A percentile compares a stretch with the other conserved stretches of the same genome.
These are phyloP conservation scores for Ariopsis seemanni DNA, from an alignment of 2,113 vertebrate genomes.

Conservation along the genomic window DNA sequence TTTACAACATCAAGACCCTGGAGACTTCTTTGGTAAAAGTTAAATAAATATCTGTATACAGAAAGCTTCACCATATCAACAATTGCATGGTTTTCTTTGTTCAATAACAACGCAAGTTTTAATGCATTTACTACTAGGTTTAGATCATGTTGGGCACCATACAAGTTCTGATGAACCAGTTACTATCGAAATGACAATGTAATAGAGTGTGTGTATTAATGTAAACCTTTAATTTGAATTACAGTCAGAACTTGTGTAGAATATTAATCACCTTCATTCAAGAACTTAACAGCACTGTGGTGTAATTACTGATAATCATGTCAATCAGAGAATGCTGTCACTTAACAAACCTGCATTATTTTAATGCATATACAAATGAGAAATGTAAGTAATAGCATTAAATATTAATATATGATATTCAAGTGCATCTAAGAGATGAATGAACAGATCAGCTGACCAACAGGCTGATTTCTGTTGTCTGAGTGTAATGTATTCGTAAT, in stretches of 20 bases:
- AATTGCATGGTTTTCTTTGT: not conserved
- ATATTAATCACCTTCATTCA: not conserved
- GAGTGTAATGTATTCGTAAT: conserved; percentile 35
- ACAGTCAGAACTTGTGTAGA: not conserved
- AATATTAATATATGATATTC: not conserved
- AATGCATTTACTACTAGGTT: not conserved
- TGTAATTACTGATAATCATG: conserved; percentile 71
- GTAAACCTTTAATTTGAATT: not conserved
- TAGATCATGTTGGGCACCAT: not conserved
- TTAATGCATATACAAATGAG: not conserved
- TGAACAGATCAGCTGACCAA: not conserved
- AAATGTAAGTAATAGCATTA: not conserved
- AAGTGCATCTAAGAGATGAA: not conserved
- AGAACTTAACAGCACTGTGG: not conserved
- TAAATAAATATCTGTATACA: not conserved
- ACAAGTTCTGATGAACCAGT: not conserved
- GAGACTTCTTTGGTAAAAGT: not conserved
- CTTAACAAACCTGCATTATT: conserved; percentile 66
- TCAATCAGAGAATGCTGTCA: conserved; percentile 61
- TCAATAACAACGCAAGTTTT: not conserved
- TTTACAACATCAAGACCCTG: not conserved
- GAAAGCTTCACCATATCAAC: not conserved
- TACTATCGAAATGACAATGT: not conserved
- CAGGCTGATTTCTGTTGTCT: conserved; percentile 24
- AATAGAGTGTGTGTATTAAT: not conserved